Percentiles rank a stretch among this genome's conserved stretches.
Evolutionary conservation across 1,140 invertebrate species (phyloP).

Genomic region (Nymphalis io): DNA sequence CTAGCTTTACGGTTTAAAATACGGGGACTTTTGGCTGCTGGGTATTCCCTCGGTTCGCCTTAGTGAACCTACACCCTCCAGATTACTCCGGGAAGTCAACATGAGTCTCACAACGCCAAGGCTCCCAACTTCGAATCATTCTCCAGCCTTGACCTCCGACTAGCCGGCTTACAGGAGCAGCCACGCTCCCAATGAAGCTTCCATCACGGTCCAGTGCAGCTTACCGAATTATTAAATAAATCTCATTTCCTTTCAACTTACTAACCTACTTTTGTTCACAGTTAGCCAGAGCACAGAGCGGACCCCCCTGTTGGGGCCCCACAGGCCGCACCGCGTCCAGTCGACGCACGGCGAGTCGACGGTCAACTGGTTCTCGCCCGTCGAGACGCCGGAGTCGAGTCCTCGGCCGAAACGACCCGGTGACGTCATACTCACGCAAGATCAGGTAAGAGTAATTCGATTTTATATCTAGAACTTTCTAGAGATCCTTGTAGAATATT

Average conservation of each 20-base stretch:
- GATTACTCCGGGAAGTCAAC: slow-evolving; percentile 85
- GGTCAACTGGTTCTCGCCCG: slow-evolving; percentile 70
- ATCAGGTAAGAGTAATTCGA: slow-evolving; percentile 50
- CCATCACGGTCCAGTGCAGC: no score
- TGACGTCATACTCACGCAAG: slow-evolving; percentile 63
- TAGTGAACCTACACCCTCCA: slow-evolving; percentile 88
- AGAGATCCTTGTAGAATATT: not conserved
- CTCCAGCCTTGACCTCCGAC: not conserved
- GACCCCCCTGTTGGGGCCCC: slow-evolving; percentile 46
- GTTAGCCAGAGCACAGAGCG: slow-evolving; percentile 43
- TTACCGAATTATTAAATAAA: no score
- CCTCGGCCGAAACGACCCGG: slow-evolving; percentile 47
- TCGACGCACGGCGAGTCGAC: slow-evolving; percentile 64
- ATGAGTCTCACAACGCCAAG: slow-evolving; percentile 30
- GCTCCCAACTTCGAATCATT: not conserved
- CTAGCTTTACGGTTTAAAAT: no score
- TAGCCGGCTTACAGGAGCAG: no score
- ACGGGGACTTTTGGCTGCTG: no score
- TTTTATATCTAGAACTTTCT: not conserved
- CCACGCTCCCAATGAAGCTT: no score
- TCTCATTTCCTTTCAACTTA: no score
- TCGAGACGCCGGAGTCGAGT: slow-evolving; percentile 63
- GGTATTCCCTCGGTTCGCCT: slow-evolving; percentile 83
- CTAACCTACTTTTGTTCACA: not conserved
- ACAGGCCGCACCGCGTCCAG: slow-evolving; percentile 19